Conservation (phyloP, 2,113 vertebrate genomes). For the Carettochelys insculpta region DNA sequence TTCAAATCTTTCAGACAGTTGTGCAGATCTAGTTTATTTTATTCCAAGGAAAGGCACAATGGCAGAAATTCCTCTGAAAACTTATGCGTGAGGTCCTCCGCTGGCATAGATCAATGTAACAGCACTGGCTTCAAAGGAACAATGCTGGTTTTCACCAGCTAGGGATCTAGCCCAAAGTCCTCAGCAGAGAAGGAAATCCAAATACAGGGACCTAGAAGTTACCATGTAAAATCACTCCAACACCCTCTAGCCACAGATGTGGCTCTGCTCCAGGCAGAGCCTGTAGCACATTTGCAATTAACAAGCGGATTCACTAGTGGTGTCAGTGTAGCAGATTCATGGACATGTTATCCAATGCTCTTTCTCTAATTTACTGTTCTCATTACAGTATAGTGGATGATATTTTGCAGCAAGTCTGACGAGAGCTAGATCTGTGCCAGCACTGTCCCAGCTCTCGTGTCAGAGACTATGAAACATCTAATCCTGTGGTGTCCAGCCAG, state of each 20-base stretch:
- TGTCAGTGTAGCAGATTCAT: constrained; percentile 13
- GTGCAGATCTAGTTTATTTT: background rate
- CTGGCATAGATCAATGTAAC: background rate
- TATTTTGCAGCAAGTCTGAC: constrained; percentile 35
- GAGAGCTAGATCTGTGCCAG: constrained; percentile 4
- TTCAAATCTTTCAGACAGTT: background rate
- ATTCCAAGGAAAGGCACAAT: background rate
- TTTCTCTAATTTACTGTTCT: constrained; percentile 56
- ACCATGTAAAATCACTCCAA: background rate
- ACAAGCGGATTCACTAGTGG: rapidly evolving
- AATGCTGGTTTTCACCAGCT: rapidly evolving
- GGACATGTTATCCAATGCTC: background rate
- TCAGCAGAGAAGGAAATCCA: constrained; percentile 21
- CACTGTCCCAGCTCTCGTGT: constrained; percentile 33
- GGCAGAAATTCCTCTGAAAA: background rate
- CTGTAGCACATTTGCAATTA: constrained; percentile 47
- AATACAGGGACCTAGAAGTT: rapidly evolving
- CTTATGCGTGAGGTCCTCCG: background rate
- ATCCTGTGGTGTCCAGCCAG: no score
- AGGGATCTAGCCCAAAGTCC: background rate
- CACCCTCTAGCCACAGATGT: background rate
- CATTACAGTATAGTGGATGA: constrained; percentile 7
- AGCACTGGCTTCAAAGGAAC: background rate
- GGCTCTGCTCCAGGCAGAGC: constrained; percentile 16
- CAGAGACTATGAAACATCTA: constrained; percentile 33